phyloP scores from a whole-genome alignment of 2,113 vertebrate species.

The Procavia capensis region DNA sequence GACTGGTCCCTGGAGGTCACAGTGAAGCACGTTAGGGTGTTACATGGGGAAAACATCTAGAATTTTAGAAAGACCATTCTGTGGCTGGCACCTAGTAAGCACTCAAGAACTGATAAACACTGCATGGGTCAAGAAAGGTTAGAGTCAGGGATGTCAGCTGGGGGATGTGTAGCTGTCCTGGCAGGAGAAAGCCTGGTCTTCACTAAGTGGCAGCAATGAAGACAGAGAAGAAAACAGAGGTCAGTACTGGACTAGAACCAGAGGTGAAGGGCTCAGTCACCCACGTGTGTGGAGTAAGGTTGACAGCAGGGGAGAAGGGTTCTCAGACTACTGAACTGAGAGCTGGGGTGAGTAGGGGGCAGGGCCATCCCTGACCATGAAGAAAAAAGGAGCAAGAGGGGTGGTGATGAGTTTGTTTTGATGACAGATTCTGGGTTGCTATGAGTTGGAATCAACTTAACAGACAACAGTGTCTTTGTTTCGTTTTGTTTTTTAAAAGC shows the following conservation, averaged over 20 bases:
- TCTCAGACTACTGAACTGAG: background rate
- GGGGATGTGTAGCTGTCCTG: background rate
- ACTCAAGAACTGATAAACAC: background rate
- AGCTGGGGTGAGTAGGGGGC: rapidly evolving
- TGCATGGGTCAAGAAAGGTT: background rate
- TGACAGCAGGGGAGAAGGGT: background rate
- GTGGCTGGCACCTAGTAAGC: background rate
- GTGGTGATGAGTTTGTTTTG: background rate
- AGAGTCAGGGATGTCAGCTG: background rate
- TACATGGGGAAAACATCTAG: background rate
- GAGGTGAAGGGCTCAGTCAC: background rate
- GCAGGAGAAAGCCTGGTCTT: background rate
- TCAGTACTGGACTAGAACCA: background rate
- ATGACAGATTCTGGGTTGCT: background rate
- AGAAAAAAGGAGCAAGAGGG: background rate
- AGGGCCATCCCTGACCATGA: background rate
- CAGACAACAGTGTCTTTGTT: no score
- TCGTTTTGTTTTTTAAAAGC: no score
- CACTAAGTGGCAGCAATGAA: background rate
- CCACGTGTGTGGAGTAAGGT: background rate
- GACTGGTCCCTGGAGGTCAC: background rate
- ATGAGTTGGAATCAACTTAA: no score
- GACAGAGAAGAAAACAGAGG: background rate
- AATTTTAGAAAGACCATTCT: background rate
- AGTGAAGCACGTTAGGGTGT: background rate